Evolutionary conservation across 1,140 invertebrate species (phyloP).

Genomic region (Pogonognathellus flavescens): DNA sequence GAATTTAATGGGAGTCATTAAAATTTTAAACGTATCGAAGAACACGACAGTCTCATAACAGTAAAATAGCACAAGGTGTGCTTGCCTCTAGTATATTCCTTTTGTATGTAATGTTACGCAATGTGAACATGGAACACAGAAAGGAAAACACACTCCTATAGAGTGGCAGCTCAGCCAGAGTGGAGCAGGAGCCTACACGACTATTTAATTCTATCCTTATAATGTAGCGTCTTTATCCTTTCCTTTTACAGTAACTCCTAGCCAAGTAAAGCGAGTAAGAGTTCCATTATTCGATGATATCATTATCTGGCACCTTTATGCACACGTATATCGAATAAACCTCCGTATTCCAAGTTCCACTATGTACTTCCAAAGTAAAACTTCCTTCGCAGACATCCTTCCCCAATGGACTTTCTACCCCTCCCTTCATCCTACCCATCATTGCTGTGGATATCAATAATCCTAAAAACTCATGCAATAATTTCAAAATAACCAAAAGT

Average conservation of each 20-base stretch:
- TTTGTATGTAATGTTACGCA: background rate
- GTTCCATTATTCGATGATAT: constrained; percentile 38
- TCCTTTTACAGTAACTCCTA: constrained; percentile 1
- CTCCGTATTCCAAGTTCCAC: background rate
- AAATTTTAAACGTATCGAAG: constrained; percentile 49
- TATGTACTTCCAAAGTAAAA: background rate
- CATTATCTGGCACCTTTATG: constrained; percentile 40
- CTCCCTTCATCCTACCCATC: no score
- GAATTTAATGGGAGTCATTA: constrained; percentile 50
- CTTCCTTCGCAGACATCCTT: background rate
- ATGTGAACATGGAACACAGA: constrained; percentile 8
- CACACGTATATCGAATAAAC: constrained; percentile 3
- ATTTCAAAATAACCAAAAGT: no score
- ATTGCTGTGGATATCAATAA: no score
- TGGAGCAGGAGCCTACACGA: background rate
- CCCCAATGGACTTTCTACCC: no score
- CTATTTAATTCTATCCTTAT: background rate
- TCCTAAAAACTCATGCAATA: no score
- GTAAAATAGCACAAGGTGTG: constrained; percentile 42
- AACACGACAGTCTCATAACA: constrained; percentile 48
- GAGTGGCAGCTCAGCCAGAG: background rate
- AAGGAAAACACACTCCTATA: constrained; percentile 37
- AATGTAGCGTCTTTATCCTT: background rate
- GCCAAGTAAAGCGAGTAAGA: background rate
- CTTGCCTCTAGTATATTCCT: background rate